Percentiles rank a stretch among this genome's conserved stretches.
Evolutionary conservation across 2,113 vertebrate species (phyloP).

Genomic region (Eolophus roseicapilla): DNA sequence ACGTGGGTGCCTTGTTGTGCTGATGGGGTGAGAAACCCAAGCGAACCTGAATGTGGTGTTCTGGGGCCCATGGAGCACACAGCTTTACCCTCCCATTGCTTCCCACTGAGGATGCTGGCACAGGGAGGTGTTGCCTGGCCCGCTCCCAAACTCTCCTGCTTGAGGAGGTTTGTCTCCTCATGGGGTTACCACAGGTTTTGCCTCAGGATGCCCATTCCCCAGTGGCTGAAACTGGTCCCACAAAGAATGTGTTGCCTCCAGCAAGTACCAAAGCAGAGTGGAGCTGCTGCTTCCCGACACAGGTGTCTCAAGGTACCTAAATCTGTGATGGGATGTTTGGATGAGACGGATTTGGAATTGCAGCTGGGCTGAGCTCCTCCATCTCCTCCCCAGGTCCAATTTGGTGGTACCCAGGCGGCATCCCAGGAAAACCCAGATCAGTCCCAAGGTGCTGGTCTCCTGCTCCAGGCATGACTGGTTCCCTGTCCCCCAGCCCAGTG

Average conservation of each 20-base stretch:
- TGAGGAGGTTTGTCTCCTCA: neutral
- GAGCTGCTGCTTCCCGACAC: neutral
- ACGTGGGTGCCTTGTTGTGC: fast-evolving
- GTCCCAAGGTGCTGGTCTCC: neutral
- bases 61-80: neutral
- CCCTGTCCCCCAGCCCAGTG: fast-evolving
- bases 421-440: neutral
- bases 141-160: fast-evolving
- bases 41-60: fast-evolving
- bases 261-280: fast-evolving
- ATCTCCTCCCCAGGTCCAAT: neutral
- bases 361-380: neutral
- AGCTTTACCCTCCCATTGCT: neutral
- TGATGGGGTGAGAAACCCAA: neutral
- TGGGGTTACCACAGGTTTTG: neutral
- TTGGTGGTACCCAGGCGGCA: fast-evolving
- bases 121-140: fast-evolving
- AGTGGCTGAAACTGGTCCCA: fast-evolving
- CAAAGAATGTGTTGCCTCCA: neutral
- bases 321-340: neutral
- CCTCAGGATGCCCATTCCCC: fast-evolving
- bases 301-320: neutral
- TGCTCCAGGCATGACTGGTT: neutral
- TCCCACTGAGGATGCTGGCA: neutral
- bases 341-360: neutral